A percentile compares a stretch with the other conserved stretches of the same genome.
phyloP scores from a whole-genome alignment of 1,140 invertebrate species.

The Heliconius congener region DNA sequence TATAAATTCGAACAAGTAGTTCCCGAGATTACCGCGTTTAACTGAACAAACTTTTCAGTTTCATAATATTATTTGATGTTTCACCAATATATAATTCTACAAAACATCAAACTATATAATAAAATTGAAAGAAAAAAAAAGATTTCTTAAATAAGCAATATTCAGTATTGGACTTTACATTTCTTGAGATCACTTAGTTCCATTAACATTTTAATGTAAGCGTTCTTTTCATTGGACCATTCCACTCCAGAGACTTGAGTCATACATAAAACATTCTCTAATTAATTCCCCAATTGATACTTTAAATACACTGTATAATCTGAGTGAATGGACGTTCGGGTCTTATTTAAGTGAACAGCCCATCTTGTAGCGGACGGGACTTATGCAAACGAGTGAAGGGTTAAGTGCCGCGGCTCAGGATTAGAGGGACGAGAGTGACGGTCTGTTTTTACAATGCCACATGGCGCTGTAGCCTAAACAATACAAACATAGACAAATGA shows the following conservation, averaged over 20 bases:
- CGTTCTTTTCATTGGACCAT: background rate
- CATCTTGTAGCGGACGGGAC: constrained; percentile 50
- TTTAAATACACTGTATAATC: constrained; percentile 40
- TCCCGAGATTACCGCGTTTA: too few relatives aligned
- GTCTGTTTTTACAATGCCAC: constrained; percentile 55
- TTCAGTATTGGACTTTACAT: background rate
- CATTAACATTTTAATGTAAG: constrained; percentile 4
- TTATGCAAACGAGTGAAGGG: constrained; percentile 57
- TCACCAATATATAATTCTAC: too few relatives aligned
- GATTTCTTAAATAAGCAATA: background rate
- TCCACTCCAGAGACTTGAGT: background rate
- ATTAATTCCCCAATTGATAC: constrained; percentile 39
- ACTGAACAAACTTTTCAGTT: background rate
- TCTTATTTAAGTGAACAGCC: constrained; percentile 50
- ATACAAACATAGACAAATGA: constrained; percentile 26
- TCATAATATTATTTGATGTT: background rate
- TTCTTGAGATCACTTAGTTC: background rate
- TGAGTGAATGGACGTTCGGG: constrained; percentile 40
- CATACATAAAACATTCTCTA: constrained; percentile 25
- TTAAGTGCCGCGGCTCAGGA: constrained; percentile 47
- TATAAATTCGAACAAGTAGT: too few relatives aligned
- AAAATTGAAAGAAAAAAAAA: background rate
- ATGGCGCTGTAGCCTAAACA: constrained; percentile 40
- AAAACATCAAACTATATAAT: background rate
- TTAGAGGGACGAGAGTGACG: constrained; percentile 46